Evolutionary conservation across 2,888 invertebrate genomes (phyloP).

Genomic region (Ypsolopha scabrella): DNA sequence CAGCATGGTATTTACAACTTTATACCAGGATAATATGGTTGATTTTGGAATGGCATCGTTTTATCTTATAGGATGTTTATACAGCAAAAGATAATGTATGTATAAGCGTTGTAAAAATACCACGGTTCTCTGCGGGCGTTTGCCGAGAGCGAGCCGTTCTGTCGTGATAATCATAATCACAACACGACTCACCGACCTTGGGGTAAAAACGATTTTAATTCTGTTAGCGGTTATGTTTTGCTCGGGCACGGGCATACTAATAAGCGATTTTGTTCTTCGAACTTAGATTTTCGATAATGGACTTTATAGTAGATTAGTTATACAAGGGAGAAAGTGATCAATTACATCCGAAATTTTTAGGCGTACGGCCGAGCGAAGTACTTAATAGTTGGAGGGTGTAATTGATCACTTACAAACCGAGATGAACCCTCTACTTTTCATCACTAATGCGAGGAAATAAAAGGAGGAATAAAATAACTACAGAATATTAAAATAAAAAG

Average conservation of each 20-base stretch:
- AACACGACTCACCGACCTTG: conserved; percentile 55
- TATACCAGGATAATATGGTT: too few species aligned
- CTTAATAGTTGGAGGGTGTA: too few species aligned
- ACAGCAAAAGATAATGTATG: background rate
- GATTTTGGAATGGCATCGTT: too few species aligned
- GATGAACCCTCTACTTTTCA: too few species aligned
- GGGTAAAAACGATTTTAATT: conserved; percentile 46
- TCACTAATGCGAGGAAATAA: too few species aligned
- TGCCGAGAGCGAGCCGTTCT: background rate
- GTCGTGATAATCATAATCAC: conserved; percentile 3
- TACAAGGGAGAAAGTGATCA: background rate
- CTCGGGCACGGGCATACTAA: conserved; percentile 44
- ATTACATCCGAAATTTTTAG: too few species aligned
- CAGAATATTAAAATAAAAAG: too few species aligned
- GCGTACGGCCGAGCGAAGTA: too few species aligned
- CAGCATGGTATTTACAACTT: too few species aligned
- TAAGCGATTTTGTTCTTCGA: conserved; percentile 17
- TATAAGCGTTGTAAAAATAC: conserved; percentile 31
- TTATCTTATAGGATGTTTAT: too few species aligned
- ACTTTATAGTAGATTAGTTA: background rate
- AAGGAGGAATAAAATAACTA: too few species aligned
- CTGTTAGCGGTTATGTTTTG: conserved; percentile 42
- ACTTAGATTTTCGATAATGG: background rate
- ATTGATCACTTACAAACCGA: background rate
- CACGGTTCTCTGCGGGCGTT: conserved; percentile 26